Base-by-base conservation (phyloP, 2,113 vertebrate species). In the Poeciliopsis occidentalis region DNA sequence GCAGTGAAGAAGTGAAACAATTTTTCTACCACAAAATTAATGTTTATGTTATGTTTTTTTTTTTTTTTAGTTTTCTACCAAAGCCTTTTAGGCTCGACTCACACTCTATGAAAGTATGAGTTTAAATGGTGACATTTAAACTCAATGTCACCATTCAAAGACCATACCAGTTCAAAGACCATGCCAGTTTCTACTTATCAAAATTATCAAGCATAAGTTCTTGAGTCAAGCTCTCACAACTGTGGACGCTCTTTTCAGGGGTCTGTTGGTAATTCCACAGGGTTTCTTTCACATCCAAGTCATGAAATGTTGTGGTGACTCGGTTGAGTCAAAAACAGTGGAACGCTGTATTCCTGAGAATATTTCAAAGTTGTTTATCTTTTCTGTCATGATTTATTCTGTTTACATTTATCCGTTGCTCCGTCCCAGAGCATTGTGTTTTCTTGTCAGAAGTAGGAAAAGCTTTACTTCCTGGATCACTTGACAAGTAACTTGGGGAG, bases 181-280 rank as follows among this genome's bases (percentile, higher is more conserved):
- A 41, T 15, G 13, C 39, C 13, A 41, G 39, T 41, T 15, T 41
- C 13, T 41, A 41, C 39, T 41, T 41, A 12, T 27, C 15, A 41
- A 12, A 41, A 15, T 41, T 41, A 15, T 41, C 39, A 41, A 41
- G 12, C 12, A 15, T 41, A 13, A 41, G 12, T 41, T 41, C 39
- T 41, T 41, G 39, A 41, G 13, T 41, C 12, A 41, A 41, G 3
- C 39, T 41, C 12, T 41, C 39, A 41, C 37, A 67, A 34, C 54
- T 51, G 47, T 54, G 47, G 47, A 54, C 17, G 24, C 2, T 22
- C 71, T 66, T 51, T 29, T 81, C 70, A 78, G 64, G 7, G 47
- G 69, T 78, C 67, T 78, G 77, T 24, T 34, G 69, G 82, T 87
- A 63, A 86, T 85, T 86, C 86, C 75, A 79, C 75, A 67, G 34